phyloP scores from a whole-genome alignment of 2,797 vertebrate species.

The Cuculus canorus region DNA sequence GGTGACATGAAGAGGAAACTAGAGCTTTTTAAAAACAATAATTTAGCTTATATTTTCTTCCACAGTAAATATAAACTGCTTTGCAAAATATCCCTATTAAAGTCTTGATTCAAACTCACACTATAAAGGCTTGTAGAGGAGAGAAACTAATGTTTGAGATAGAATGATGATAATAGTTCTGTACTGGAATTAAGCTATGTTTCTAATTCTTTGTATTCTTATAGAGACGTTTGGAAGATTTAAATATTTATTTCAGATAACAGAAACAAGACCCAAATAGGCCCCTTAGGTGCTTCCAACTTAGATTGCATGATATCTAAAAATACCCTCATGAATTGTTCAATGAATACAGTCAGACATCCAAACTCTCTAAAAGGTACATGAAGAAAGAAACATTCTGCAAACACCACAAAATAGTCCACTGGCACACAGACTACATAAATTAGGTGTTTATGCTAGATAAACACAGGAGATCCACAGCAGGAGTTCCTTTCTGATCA shows the following conservation, averaged over 20 bases:
- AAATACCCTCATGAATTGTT: not conserved
- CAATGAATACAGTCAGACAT: not conserved
- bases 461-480: not conserved
- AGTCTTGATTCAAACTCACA: not conserved
- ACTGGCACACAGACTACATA: not conserved
- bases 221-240: not conserved
- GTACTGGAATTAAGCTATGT: not conserved
- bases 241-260: not conserved
- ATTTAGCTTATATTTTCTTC: not conserved
- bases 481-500: not conserved
- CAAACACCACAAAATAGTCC: not conserved
- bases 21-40: not conserved
- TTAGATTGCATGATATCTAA: not conserved
- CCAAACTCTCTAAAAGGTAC: not conserved
- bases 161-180: not conserved
- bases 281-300: not conserved
- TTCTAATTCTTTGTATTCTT: not conserved
- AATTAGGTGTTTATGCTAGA: not conserved
- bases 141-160: not conserved
- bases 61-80: not conserved
- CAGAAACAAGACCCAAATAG: not conserved
- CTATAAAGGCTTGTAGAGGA: not conserved
- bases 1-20: not conserved
- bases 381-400: not conserved
- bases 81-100: not conserved